These are phyloP conservation scores for Zootoca vivipara DNA, from an alignment of 2,113 vertebrate genomes.

Conservation along the genomic window DNA sequence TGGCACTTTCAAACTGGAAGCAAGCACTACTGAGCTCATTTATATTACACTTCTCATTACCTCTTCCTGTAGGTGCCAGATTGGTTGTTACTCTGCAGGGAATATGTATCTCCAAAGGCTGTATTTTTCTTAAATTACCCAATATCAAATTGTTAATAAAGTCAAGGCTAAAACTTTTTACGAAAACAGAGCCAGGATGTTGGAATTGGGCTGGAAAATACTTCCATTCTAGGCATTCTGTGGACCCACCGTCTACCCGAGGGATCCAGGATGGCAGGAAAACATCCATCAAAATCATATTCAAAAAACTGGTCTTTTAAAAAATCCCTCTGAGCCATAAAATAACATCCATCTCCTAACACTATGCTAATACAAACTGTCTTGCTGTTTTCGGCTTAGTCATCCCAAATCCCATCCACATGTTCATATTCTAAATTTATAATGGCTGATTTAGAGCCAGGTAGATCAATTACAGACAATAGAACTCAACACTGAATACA, in stretches of 20 bases:
- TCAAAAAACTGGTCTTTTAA: not conserved
- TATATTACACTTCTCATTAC: slow-evolving; percentile 66
- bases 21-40: slow-evolving; percentile 61
- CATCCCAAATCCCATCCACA: not conserved
- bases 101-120: slow-evolving; percentile 46
- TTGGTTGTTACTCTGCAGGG: slow-evolving; percentile 57
- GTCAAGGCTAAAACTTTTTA: slow-evolving; percentile 37
- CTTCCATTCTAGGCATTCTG: not conserved
- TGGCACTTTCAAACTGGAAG: slow-evolving; percentile 62
- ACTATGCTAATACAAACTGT: not conserved
- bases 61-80: slow-evolving; percentile 55
- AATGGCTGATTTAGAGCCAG: slow-evolving; percentile 24
- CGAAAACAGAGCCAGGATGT: not conserved
- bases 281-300: slow-evolving; percentile 12
- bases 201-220: slow-evolving; percentile 16
- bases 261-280: slow-evolving; percentile 11
- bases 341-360: slow-evolving; percentile 4
- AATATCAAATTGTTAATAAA: slow-evolving; percentile 53
- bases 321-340: not conserved
- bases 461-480: slow-evolving; percentile 18
- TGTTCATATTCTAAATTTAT: not conserved
- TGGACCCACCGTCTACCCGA: slow-evolving; percentile 1
- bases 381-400: slow-evolving; percentile 5
- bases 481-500: not conserved
- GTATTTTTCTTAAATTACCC: slow-evolving; percentile 55